Evolutionary conservation across 1,140 invertebrate species (phyloP), one percentile per base, ranked within the genome.

Genomic region (Papilio polyxenes): DNA sequence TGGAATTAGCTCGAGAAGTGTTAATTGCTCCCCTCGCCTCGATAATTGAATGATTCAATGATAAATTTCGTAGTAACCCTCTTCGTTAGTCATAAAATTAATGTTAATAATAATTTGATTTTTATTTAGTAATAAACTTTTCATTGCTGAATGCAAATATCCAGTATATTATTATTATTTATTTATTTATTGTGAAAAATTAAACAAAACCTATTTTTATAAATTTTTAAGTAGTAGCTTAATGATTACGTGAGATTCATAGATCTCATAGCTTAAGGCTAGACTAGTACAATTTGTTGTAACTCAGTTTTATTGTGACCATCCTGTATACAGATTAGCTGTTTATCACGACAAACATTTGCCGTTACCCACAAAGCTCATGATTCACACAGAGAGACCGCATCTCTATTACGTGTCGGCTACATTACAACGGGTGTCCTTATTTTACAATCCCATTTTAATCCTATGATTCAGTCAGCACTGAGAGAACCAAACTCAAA

Each of bases 401-500:
- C 49, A 31, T 56, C 75, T 11, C 59, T 48, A 79, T 49, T 65
- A 65, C 78, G 78, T 65, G 56, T 79, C 56, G 48, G 75, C 49
- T 76, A 76, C 48, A 76, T 23, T 79, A 79, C 77, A 79, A 53
- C 75, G 56, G 44, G 17, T 79, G 77, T 62, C 51, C 77, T 79
- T 23, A 79, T 79, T 79, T 79, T 31, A 51, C 17, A 31, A 62
- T 79, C 31, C 44, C 53, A 79, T 79, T 79, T 79, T 79, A 79
- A 59, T 79, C 20, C 40, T 40, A 79, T 79, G 77, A 81, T 74
- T 81, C 80, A 81, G 62, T 49, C 3, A 65, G 20, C 37, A 80
- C 56, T 62, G 75, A 77, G 75, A 77, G 48, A 23, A 49, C 75
- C 49, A 77, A 37, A 85, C 85, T 85, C 83, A 76, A 82, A 76